These are phyloP conservation scores for Onychostoma macrolepis DNA, from an alignment of 2,113 vertebrate genomes.

Conservation along the genomic window DNA sequence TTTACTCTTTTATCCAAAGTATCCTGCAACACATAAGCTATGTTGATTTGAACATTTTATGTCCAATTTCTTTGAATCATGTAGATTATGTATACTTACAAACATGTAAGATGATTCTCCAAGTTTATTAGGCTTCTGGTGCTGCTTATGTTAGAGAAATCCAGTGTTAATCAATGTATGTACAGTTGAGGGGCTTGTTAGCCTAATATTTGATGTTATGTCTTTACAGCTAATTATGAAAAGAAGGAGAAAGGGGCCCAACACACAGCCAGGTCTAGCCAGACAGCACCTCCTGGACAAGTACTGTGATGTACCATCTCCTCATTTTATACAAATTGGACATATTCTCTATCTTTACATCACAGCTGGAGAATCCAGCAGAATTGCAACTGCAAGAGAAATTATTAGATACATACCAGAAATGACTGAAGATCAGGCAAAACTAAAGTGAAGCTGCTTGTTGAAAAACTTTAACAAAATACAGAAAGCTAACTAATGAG, in stretches of 20 bases:
- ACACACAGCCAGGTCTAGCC: constrained; percentile 22
- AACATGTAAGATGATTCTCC: no score
- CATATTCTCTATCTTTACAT: constrained; percentile 22
- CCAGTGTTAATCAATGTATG: no score
- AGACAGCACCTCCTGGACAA: constrained; percentile 28
- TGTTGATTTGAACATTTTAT: not conserved
- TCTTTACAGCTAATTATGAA: constrained; percentile 27
- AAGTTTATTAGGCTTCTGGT: no score
- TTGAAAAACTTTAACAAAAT: constrained; percentile 16
- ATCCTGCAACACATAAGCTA: not conserved
- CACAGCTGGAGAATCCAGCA: not conserved
- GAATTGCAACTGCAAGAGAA: constrained; percentile 14
- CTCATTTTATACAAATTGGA: constrained; percentile 15
- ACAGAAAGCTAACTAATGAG: constrained; percentile 14
- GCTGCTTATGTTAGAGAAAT: no score
- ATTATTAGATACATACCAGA: not conserved
- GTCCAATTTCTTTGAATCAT: not conserved
- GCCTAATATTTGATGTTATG: constrained; percentile 16
- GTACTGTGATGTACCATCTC: constrained; percentile 16
- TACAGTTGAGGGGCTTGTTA: no score
- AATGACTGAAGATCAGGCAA: constrained; percentile 14
- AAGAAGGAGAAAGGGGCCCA: constrained; percentile 27
- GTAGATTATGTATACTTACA: not conserved
- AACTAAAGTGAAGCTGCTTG: no score
- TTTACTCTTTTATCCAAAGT: not conserved